These are phyloP conservation scores for Larimichthys crocea DNA, from an alignment of 2,113 vertebrate species.

Conservation along the genomic window DNA sequence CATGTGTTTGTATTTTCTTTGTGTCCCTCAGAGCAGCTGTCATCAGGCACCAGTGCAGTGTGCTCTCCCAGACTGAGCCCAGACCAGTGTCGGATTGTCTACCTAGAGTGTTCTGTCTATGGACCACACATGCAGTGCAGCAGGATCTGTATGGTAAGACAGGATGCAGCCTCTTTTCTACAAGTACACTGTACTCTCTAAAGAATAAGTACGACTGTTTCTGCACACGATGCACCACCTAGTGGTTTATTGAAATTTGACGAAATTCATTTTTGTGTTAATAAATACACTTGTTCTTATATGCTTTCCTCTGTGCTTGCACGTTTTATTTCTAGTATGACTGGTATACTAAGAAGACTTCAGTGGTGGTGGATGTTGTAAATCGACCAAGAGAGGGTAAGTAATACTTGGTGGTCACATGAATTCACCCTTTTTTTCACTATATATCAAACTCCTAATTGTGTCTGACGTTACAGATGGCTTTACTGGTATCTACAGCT, in stretches of 20 bases:
- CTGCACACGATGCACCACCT: background rate
- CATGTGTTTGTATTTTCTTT: constrained; percentile 14
- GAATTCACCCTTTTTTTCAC: background rate
- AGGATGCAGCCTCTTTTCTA: background rate
- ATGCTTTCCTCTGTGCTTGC: background rate
- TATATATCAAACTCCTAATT: background rate
- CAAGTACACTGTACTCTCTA: background rate
- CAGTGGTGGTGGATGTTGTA: constrained; percentile 88
- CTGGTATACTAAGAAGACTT: constrained; percentile 93
- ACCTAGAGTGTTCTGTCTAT: constrained; percentile 86
- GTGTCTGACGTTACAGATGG: constrained; percentile 78
- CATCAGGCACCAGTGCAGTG: constrained; percentile 82
- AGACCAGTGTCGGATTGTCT: constrained; percentile 89
- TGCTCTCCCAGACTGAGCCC: constrained; percentile 95
- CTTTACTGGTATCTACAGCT: constrained; percentile 90
- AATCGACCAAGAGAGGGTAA: constrained; percentile 86
- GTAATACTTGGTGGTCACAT: background rate
- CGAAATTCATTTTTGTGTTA: background rate
- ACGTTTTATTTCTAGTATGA: constrained; percentile 85
- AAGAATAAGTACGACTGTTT: background rate
- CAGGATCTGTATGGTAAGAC: constrained; percentile 88
- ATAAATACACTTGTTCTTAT: background rate
- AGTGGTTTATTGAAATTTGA: background rate
- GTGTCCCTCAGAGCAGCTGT: constrained; percentile 87
- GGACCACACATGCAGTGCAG: constrained; percentile 92